Percentiles rank a stretch among this genome's conserved stretches.
phyloP scores from a whole-genome alignment of 2,888 invertebrate genomes.

The Vesta saturnalis region DNA sequence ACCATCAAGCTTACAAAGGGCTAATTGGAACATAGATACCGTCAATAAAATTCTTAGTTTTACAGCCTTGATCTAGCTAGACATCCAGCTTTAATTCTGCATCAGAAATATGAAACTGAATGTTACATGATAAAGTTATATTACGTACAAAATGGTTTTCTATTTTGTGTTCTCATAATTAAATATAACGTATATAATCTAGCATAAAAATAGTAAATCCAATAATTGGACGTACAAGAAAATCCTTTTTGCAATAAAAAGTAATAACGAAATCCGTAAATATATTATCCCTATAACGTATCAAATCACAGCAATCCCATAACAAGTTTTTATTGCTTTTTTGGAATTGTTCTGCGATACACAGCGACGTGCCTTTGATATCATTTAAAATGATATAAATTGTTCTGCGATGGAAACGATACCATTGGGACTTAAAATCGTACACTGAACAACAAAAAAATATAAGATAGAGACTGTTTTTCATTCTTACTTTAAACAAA shows the following conservation, averaged over 20 bases:
- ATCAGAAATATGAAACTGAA: no score
- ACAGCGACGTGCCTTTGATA: slow-evolving; percentile 47
- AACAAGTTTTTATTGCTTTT: slow-evolving; percentile 48
- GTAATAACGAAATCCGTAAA: slow-evolving; percentile 33
- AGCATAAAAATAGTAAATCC: background rate
- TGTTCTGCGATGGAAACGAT: slow-evolving; percentile 50
- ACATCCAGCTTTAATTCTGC: no score
- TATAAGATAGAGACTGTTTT: slow-evolving; percentile 42
- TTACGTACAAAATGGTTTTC: no score
- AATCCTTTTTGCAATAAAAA: slow-evolving; percentile 27
- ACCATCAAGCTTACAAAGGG: no score
- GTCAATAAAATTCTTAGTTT: no score
- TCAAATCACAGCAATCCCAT: slow-evolving; percentile 43
- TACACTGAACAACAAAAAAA: slow-evolving; percentile 44
- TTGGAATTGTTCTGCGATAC: slow-evolving; percentile 43
- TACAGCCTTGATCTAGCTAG: no score
- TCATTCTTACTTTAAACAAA: slow-evolving; percentile 11
- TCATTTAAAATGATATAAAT: slow-evolving; percentile 55
- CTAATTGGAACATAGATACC: no score
- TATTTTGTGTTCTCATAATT: no score
- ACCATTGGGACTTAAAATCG: slow-evolving; percentile 47
- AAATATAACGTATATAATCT: background rate
- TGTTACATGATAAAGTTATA: no score
- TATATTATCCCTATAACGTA: slow-evolving; percentile 35
- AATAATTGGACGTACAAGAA: slow-evolving; percentile 24